Conservation (phyloP, 1,140 invertebrate genomes). For the Musca domestica region DNA sequence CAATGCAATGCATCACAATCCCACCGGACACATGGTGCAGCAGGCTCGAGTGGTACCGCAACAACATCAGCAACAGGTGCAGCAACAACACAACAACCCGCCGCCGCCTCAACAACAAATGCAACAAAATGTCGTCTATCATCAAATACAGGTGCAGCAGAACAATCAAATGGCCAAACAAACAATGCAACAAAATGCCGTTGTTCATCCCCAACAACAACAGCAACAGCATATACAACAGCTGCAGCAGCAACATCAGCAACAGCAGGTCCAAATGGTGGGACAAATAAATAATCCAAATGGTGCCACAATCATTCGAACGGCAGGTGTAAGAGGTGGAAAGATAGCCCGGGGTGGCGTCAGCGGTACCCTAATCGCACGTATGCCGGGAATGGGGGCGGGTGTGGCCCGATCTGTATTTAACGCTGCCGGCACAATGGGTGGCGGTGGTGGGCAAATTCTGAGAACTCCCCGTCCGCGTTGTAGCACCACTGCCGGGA, state of each 20-base stretch:
- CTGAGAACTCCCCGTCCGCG: constrained; percentile 16
- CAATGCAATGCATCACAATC: constrained; percentile 7
- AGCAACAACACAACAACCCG: constrained; percentile 12
- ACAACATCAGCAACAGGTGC: constrained; percentile 17
- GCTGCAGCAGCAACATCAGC: constrained; percentile 40
- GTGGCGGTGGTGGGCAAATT: constrained; percentile 23
- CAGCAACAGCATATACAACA: constrained; percentile 29
- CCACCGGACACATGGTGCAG: neutral
- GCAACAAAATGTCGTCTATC: constrained; percentile 25
- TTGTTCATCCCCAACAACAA: constrained; percentile 41
- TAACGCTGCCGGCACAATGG: constrained; percentile 31
- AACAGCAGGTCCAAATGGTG: constrained; percentile 38
- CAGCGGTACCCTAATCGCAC: constrained; percentile 22
- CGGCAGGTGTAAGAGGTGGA: constrained; percentile 19
- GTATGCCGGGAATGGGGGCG: constrained; percentile 9
- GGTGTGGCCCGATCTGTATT: neutral
- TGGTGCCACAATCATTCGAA: constrained; percentile 16
- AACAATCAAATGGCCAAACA: constrained; percentile 28
- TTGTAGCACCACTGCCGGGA: constrained; percentile 2
- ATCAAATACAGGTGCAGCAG: constrained; percentile 18
- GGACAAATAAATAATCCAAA: constrained; percentile 23
- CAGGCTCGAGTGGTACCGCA: constrained; percentile 20
- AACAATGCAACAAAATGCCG: constrained; percentile 9
- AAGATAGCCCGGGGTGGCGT: constrained; percentile 22
- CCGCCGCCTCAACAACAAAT: constrained; percentile 24